phyloP scores from a whole-genome alignment of 1,140 invertebrate species.

The Drosophila pectinifera region DNA sequence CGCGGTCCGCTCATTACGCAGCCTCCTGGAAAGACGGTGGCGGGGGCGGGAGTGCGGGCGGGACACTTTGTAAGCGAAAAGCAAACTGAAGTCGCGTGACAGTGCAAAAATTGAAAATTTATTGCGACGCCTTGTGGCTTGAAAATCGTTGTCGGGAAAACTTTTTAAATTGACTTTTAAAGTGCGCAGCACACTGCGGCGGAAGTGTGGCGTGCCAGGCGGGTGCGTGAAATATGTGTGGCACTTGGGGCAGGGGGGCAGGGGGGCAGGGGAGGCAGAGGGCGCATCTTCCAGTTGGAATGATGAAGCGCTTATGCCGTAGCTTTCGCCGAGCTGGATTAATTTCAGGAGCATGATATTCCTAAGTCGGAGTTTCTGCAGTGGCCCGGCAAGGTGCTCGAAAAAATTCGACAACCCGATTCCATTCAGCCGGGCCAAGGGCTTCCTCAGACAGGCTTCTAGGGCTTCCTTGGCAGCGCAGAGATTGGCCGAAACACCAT shows the following conservation, averaged over 20 bases:
- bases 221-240: slow-evolving; percentile 11
- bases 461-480: neutral
- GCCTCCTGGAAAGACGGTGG: slow-evolving; percentile 24
- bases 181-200: slow-evolving; percentile 36
- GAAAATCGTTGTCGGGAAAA: slow-evolving; percentile 47
- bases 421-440: neutral
- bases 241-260: slow-evolving; percentile 1
- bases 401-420: slow-evolving; percentile 6
- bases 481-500: slow-evolving; percentile 11
- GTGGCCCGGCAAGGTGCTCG: neutral
- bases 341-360: slow-evolving; percentile 11
- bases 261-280: neutral
- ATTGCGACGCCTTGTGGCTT: slow-evolving; percentile 71
- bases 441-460: slow-evolving; percentile 9
- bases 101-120: slow-evolving; percentile 79
- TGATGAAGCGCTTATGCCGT: slow-evolving; percentile 32
- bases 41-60: neutral
- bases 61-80: slow-evolving; percentile 4
- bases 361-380: neutral
- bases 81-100: slow-evolving; percentile 60
- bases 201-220: slow-evolving; percentile 9
- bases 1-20: slow-evolving; percentile 68
- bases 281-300: slow-evolving; percentile 6
- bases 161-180: slow-evolving; percentile 79
- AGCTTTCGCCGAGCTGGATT: neutral